Evolutionary conservation across 1,140 invertebrate species (phyloP).

Genomic region (Aphelinus certus): DNA sequence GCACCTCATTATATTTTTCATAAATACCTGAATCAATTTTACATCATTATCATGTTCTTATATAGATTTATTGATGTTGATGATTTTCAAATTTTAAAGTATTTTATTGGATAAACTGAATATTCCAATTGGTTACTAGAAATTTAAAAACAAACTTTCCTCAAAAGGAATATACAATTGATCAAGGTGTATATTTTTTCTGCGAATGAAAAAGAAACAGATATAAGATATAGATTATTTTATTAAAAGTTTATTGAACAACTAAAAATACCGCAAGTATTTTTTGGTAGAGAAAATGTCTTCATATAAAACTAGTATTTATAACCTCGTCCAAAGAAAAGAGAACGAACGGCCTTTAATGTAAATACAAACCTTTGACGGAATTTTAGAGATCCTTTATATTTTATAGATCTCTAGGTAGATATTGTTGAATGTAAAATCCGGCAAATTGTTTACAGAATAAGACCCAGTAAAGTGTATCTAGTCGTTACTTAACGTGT

Average conservation of each 20-base stretch:
- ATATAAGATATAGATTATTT: conserved; percentile 15
- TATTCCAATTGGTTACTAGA: no score
- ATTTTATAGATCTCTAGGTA: conserved; percentile 30
- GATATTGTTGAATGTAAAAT: not conserved
- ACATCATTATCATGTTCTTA: not conserved
- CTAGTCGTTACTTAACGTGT: conserved; percentile 61
- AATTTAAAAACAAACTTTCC: no score
- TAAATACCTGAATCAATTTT: conserved; percentile 17
- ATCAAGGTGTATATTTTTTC: not conserved
- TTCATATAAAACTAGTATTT: conserved; percentile 14
- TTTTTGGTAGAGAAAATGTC: conserved; percentile 25
- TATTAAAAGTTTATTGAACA: conserved; percentile 17
- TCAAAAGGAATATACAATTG: not conserved
- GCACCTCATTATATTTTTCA: conserved; percentile 22
- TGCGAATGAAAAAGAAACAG: conserved; percentile 1
- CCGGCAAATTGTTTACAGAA: conserved; percentile 7
- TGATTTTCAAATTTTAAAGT: conserved; percentile 8
- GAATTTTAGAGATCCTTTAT: conserved; percentile 33
- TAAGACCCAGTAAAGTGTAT: conserved; percentile 44
- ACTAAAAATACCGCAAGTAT: conserved; percentile 20
- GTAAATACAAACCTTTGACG: conserved; percentile 14
- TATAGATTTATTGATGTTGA: conserved; percentile 24
- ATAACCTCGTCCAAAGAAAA: conserved; percentile 22
- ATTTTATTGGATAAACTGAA: no score
- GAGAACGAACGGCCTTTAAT: conserved; percentile 27